phyloP scores from a whole-genome alignment of 1,140 invertebrate species.

The Pomacea maculata region DNA sequence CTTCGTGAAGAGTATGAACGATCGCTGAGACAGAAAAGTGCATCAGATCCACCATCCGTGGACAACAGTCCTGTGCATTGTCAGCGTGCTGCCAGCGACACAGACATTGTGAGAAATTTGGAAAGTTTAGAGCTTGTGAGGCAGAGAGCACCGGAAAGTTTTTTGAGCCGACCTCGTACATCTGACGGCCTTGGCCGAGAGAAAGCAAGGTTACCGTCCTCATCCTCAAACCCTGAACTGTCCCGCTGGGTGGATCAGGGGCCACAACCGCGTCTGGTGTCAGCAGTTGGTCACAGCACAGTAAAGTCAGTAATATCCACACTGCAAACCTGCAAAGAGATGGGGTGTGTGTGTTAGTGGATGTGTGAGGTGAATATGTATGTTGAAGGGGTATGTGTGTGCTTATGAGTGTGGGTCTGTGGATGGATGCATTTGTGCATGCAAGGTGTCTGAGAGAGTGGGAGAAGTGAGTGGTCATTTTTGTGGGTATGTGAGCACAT shows the following conservation, averaged over 20 bases:
- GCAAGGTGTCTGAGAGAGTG: no score
- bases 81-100: conserved; percentile 48
- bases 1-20: conserved; percentile 56
- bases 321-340: neutral
- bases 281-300: conserved; percentile 47
- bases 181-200: conserved; percentile 16
- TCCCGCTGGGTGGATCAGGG: conserved; percentile 39
- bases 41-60: conserved; percentile 5
- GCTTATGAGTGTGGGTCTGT: no score
- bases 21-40: conserved; percentile 19
- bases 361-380: neutral
- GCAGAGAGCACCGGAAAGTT: neutral
- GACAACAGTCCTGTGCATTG: conserved; percentile 29
- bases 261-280: conserved; percentile 55
- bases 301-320: conserved; percentile 40
- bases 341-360: neutral
- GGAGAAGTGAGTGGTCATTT: no score
- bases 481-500: no score
- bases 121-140: conserved; percentile 7
- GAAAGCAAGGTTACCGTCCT: conserved; percentile 41
- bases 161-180: conserved; percentile 1
- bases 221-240: conserved; percentile 58
- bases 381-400: no score
- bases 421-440: no score
- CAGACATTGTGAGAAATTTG: conserved; percentile 45